Evolutionary conservation across 2,113 vertebrate species (phyloP).

Genomic region (Cyanoderma ruficeps): DNA sequence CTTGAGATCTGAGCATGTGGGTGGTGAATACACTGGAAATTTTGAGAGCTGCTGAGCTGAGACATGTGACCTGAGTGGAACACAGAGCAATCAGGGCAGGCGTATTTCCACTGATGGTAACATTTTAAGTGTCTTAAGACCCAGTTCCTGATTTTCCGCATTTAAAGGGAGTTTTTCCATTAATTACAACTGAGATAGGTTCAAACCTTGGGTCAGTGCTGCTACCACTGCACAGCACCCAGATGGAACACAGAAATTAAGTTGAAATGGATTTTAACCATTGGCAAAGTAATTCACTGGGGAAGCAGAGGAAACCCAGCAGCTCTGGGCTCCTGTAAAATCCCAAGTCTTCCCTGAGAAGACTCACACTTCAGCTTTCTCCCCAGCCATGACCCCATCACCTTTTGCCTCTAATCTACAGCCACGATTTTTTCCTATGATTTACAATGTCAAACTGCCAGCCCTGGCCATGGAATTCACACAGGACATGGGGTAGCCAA

Average conservation of each 20-base stretch:
- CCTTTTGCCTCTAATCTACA: neutral
- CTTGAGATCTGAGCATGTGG: neutral
- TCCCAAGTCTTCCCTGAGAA: neutral
- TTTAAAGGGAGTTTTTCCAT: neutral
- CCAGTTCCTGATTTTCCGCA: neutral
- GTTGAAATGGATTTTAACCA: neutral
- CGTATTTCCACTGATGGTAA: neutral
- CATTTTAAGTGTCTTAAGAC: neutral
- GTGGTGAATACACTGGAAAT: slow-evolving; percentile 6
- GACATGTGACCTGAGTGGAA: slow-evolving; percentile 11
- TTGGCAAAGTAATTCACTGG: neutral
- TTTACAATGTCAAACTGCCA: neutral
- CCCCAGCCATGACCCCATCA: neutral
- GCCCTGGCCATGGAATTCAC: neutral
- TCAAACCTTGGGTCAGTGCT: neutral
- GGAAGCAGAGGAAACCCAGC: neutral
- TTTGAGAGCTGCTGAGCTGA: slow-evolving; percentile 14
- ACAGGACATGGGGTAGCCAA: neutral
- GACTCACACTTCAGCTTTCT: neutral
- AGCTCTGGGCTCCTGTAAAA: neutral
- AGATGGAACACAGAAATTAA: neutral
- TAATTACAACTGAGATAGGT: neutral
- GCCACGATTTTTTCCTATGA: neutral
- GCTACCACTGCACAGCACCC: neutral
- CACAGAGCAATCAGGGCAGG: neutral